Percentiles rank a stretch among this genome's conserved stretches.
Evolutionary conservation across 2,888 invertebrate genomes (phyloP).

Genomic region (Liodrosophila aerea): DNA sequence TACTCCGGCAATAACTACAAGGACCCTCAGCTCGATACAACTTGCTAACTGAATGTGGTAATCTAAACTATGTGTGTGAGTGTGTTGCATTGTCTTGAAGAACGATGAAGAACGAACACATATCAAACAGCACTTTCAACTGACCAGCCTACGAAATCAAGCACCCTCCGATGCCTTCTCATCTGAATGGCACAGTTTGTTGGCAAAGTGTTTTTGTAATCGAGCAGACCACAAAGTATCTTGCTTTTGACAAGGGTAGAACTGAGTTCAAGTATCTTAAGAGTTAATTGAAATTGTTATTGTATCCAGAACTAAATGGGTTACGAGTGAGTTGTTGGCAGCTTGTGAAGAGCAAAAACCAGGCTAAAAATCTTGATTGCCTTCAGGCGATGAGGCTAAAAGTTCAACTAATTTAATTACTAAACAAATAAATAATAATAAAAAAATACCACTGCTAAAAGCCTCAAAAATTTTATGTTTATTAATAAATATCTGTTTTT

Average conservation of each 20-base stretch:
- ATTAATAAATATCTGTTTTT: no score
- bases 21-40: conserved; percentile 26
- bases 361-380: not conserved
- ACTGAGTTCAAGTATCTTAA: conserved; percentile 13
- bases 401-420: no score
- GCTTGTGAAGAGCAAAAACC: not conserved
- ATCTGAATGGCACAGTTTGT: conserved; percentile 33
- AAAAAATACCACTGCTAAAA: no score
- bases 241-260: conserved; percentile 40
- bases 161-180: not conserved
- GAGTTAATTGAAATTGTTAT: conserved; percentile 29
- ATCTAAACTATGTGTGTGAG: conserved; percentile 22
- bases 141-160: conserved; percentile 17
- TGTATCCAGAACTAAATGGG: conserved; percentile 23
- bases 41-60: conserved; percentile 41
- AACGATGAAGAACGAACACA: no score
- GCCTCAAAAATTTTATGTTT: no score
- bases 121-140: conserved; percentile 16
- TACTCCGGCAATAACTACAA: conserved; percentile 24
- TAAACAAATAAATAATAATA: no score
- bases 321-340: conserved; percentile 1
- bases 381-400: no score
- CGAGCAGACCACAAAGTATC: conserved; percentile 41
- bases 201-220: conserved; percentile 22
- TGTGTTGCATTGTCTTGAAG: conserved; percentile 41